Evolutionary conservation across 2,888 invertebrate species (phyloP), one percentile per base, ranked within the genome.

Genomic region (Drosophila anomelani): DNA sequence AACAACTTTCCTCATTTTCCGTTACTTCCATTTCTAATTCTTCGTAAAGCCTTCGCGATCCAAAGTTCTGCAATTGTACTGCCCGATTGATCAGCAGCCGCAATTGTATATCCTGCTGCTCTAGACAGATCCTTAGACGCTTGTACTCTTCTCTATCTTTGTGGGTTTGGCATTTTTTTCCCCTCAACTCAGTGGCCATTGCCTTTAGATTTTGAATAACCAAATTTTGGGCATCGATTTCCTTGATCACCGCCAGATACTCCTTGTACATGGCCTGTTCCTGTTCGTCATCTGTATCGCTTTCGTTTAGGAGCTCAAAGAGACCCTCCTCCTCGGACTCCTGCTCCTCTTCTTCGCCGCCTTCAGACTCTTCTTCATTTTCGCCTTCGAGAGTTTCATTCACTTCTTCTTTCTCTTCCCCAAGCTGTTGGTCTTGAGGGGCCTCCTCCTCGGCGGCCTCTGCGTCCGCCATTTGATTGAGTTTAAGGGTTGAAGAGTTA

Each of bases 21-120:
- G 90, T 85, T 0, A 87, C 84, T 4, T 84, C 88, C 12, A 92
- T 53, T 17, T 87, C 85, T 3, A 92, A 70, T 29, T 80, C 85
- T 0, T 74, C 76, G 56, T 91, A 92, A 9, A 57, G 59, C 0
- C 88, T 72, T 4, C 66, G 78, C 0, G 92, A 91, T 8, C 90
- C 87, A 13, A 75, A 77, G 38, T 91, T 90, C 60, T 92, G 92
- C 58, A 92, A 76, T 7, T 76, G 64, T 1, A 90, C 74, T 0
- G 91, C 90, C 9, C 80, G 83, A 12, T 78, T 79, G 12, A 90
- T 77, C 58, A 92, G 81, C 8, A 77, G 70, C 3, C 78, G 78
- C 0, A 92, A 38, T 39, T 88, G 90, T 0, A 87, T 38, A 32
- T 85, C 82, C 68, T 92, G 92, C 23, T 78, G 80, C 36, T 91